Evolutionary conservation across 2,888 invertebrate species (phyloP), one percentile per base, ranked within the genome.

Genomic region (Tetranychus piercei): DNA sequence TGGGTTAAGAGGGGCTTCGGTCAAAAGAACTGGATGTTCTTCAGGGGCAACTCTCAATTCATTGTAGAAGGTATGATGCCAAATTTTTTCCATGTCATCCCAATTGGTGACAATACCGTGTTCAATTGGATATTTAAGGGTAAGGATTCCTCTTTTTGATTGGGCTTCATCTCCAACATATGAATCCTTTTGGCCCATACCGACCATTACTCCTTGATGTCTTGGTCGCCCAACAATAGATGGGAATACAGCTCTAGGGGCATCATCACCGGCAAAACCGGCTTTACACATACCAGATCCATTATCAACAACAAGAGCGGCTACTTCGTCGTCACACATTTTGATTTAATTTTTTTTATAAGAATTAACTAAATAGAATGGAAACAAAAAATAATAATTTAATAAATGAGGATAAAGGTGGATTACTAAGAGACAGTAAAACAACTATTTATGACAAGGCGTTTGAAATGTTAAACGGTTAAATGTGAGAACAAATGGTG

Each of bases 11-110:
- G 93, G 93, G 78, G 93, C 92, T 85, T 94, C 94, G 78, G 93
- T 94, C 80, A 92, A 87, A 81, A 94, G 88, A 80, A 93, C 92
- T 76, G 93, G 93, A 83, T 94, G 93, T 84, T 93, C 93, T 84
- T 94, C 93, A 77, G 94, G 94, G 75, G 94, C 94, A 74, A 94
- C 94, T 84, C 94, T 89, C 82, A 95, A 87, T 84, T 94, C 93
- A 83, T 95, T 94, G 90, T 95, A 95, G 88, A 94, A 94, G 82
- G 94, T 94, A 87, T 95, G 94, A 84, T 95, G 94, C 94, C 94
- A 95, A 86, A 95, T 94, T 85, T 95, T 94, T 86, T 94, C 94
- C 94, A 95, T 94, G 82, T 94, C 94, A 82, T 94, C 94, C 94
- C 94, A 94, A 88, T 94, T 94, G 84, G 94, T 94, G 82, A 94